Evolutionary conservation across 2,888 invertebrate species (phyloP), one percentile per base, ranked within the genome.

Genomic region (Hololepta plana): DNA sequence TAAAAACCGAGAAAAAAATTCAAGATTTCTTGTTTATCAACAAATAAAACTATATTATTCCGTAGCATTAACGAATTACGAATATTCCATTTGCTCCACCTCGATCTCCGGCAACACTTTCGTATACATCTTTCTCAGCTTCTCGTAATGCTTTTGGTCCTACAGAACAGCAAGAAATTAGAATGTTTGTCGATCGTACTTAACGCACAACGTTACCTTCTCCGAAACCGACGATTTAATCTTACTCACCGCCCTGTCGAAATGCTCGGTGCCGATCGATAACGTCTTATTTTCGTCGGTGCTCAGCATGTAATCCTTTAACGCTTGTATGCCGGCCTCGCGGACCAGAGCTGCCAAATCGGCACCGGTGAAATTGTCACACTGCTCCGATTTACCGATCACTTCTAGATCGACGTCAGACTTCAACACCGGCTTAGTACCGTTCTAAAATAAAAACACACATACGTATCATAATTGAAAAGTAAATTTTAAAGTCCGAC

Each of bases 301-400:
- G 35, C 59, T 57, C 3, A 62, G 16, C 39, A 90, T 72, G 31
- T 74, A 68, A 38, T 80, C 81, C 29, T 76, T 74, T 22, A 95
- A 53, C 0, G 88, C 73, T 36, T 73, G 62, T 19, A 82, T 67
- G 0, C 84, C 76, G 0, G 95, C 87, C 45, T 91, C 85, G 38
- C 84, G 64, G 0, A 96, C 76, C 26, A 96, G 56, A 1, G 88
- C 84, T 2, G 82, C 76, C 29, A 98, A 59, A 60, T 96, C 96
- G 1, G 96, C 96, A 10, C 96, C 96, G 0, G 90, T 85, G 46
- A 76, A 93, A 8, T 84, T 77, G 9, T 80, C 68, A 39, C 72
- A 68, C 33, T 61, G 53, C 4, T 67, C 64, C 31, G 74, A 61
- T 6, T 54, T 61, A 0, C 79, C 81, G 21, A 95, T 59, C 3